A percentile compares a stretch with the other conserved stretches of the same genome.
Conservation (phyloP, 2,113 vertebrate genomes). For the Isurus oxyrinchus region DNA sequence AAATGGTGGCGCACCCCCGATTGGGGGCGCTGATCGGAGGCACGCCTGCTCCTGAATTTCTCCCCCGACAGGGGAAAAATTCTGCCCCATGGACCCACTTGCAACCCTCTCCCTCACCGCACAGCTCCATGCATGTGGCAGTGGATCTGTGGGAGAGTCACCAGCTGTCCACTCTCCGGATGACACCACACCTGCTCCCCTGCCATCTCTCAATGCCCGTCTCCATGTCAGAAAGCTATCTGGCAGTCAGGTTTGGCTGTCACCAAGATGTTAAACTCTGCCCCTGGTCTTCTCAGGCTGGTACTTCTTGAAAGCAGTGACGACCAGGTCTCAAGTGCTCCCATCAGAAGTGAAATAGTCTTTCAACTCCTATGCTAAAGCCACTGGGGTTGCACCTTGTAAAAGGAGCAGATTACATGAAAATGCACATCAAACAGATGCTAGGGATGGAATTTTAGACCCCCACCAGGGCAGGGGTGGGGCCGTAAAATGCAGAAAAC, state of each 20-base stretch:
- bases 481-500: no score
- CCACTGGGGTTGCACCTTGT: no score
- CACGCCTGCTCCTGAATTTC: no score
- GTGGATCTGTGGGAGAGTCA: background rate
- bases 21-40: no score
- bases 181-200: background rate
- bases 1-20: no score
- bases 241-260: background rate
- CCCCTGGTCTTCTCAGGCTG: background rate
- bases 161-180: background rate
- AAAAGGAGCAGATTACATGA: background rate
- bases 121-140: background rate
- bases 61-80: no score
- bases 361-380: background rate
- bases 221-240: background rate
- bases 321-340: background rate
- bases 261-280: background rate
- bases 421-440: background rate
- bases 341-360: background rate
- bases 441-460: background rate
- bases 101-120: background rate
- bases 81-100: no score
- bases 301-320: background rate
- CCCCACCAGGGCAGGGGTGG: no score
- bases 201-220: background rate